Evolutionary conservation across 2,888 invertebrate genomes (phyloP).

Genomic region (Drosophila prolongata): DNA sequence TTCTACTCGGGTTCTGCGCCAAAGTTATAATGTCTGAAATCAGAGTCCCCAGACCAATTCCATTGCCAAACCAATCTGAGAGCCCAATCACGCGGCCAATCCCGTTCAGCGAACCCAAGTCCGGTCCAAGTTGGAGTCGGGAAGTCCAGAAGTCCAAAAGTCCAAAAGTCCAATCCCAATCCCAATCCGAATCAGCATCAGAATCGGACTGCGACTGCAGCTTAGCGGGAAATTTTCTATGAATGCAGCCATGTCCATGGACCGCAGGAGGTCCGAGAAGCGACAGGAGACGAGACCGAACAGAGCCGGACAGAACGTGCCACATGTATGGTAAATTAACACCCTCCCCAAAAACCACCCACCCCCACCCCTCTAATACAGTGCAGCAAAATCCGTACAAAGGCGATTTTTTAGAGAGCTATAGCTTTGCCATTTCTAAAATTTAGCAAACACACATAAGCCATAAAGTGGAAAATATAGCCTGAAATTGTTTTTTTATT

Average conservation of each 20-base stretch:
- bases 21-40: conserved; percentile 57
- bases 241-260: conserved; percentile 50
- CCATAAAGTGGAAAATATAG: no score
- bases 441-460: no score
- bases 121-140: not conserved
- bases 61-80: conserved; percentile 18
- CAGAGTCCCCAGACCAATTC: conserved; percentile 14
- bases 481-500: no score
- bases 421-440: no score
- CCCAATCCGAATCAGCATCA: conserved; percentile 12
- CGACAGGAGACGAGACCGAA: conserved; percentile 9
- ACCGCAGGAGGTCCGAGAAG: conserved; percentile 34
- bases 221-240: conserved; percentile 58
- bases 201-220: conserved; percentile 45
- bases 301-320: conserved; percentile 6
- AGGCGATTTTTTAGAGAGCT: no score
- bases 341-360: conserved; percentile 12
- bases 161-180: conserved; percentile 2
- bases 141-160: not conserved
- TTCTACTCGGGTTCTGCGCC: conserved; percentile 25
- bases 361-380: not conserved
- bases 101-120: conserved; percentile 9
- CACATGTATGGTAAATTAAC: conserved; percentile 50
- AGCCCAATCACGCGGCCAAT: conserved; percentile 4
- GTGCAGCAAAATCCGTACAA: not conserved